Evolutionary conservation across 2,797 vertebrate species (phyloP), one percentile per base, ranked within the genome.

Genomic region (Okamejei kenojei): DNA sequence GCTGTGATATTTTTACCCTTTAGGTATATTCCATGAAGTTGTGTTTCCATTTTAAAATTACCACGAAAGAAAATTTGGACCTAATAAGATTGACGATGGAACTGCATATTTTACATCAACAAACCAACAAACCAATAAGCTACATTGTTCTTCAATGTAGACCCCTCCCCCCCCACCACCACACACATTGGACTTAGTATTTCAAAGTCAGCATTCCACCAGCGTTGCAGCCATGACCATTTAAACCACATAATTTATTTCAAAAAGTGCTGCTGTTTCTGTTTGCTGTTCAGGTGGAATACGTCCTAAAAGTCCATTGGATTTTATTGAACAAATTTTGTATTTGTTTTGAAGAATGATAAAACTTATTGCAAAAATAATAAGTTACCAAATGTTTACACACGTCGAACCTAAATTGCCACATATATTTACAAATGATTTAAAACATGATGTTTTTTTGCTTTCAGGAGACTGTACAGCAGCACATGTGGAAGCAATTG

Each of bases 391-490:
- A 86, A 65, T 21, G 61, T 88, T 63, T 84, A 63, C 29, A 63
- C 54, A n/a, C 26, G 38, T 17, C 68, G 63, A 88, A 68, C 3
- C 15, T 3, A 88, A 63, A 68, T 19, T 1, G n/a, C 8, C 63
- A 21, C 23, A 17, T 88, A 54, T 54, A 54, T 2, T 21, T 74
- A 13, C 45, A 32, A 38, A 45, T 74, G 7, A 10, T 54, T 74
- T 74, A 29, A 29, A 45, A 61, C 68, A 29, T 26, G 0, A 29
- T 26, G 0, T 78, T 79, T 38, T 3, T 90, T 91, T 8, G 1
- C 80, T 71, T 91, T 93, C 93, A 99, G 99, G 98, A 63, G 96
- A 96, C 77, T 99, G 99, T 93, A 97, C 96, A 0, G 93, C 96
- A 1, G 93, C 95, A 78, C 99, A 99, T 94, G 94, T 94, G 35